Conservation (phyloP, 1,140 invertebrate genomes). For the Drosophila lowei region DNA sequence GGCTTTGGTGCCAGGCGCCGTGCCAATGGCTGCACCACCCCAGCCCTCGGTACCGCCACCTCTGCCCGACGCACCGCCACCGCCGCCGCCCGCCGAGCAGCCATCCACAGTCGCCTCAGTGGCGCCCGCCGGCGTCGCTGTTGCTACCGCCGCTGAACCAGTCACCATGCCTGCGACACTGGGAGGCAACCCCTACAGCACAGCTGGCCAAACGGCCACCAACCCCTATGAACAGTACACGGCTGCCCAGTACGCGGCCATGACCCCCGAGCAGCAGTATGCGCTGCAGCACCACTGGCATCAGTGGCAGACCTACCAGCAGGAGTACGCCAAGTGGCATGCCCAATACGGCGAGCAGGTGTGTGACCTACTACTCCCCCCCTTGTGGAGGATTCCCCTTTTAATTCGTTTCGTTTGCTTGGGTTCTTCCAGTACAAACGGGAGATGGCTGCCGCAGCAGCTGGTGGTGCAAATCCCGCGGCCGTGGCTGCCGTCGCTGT, state of each 20-base stretch:
- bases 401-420: not conserved
- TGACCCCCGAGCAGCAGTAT: slow-evolving; percentile 82
- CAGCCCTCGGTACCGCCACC: slow-evolving; percentile 67
- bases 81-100: slow-evolving; percentile 56
- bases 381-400: too few species aligned
- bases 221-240: slow-evolving; percentile 85
- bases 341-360: slow-evolving; percentile 92
- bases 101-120: not conserved
- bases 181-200: slow-evolving; percentile 49
- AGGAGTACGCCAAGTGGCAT: slow-evolving; percentile 93
- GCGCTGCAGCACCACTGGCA: slow-evolving; percentile 90
- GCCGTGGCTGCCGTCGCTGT: slow-evolving; percentile 8
- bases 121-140: not conserved
- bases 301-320: slow-evolving; percentile 93
- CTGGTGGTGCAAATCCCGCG: slow-evolving; percentile 6
- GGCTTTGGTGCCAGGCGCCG: slow-evolving; percentile 21
- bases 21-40: slow-evolving; percentile 43
- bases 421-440: slow-evolving; percentile 65
- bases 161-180: not conserved
- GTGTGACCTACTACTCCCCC: not conserved
- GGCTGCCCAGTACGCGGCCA: slow-evolving; percentile 87
- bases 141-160: not conserved
- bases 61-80: slow-evolving; percentile 66
- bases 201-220: slow-evolving; percentile 14
- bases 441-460: slow-evolving; percentile 77